Evolutionary conservation across 2,113 vertebrate species (phyloP).

Genomic region (Antechinus stuartii): DNA sequence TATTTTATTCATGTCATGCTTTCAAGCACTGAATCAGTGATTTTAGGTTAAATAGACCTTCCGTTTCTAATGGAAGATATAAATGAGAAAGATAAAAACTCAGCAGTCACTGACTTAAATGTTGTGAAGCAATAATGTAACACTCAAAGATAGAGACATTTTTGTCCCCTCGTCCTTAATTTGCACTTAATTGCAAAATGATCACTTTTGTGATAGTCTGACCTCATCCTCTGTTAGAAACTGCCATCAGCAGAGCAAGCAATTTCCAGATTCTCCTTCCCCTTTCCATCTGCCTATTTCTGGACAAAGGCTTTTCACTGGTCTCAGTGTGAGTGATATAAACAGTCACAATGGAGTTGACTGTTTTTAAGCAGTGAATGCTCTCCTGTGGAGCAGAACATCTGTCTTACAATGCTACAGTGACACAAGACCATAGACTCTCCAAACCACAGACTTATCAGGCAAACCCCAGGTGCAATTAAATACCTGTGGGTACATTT

Average conservation of each 20-base stretch:
- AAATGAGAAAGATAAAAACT: slow-evolving; percentile 46
- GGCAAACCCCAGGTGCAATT: background rate
- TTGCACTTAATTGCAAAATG: slow-evolving; percentile 36
- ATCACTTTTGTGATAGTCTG: slow-evolving; percentile 39
- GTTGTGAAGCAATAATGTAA: slow-evolving; percentile 35
- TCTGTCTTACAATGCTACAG: slow-evolving; percentile 35
- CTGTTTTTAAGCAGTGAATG: background rate
- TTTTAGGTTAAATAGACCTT: slow-evolving; percentile 22
- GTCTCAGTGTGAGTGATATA: background rate
- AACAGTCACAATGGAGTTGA: background rate
- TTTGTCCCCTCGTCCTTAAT: slow-evolving; percentile 38
- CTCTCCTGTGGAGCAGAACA: background rate
- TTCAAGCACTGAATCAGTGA: slow-evolving; percentile 44
- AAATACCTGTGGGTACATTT: background rate
- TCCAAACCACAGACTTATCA: background rate
- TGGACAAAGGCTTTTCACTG: background rate
- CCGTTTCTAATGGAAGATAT: slow-evolving; percentile 18
- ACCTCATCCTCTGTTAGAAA: slow-evolving; percentile 26
- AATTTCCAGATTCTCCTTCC: slow-evolving; percentile 6
- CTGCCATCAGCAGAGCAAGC: background rate
- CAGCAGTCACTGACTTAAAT: slow-evolving; percentile 17
- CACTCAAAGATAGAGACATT: slow-evolving; percentile 25
- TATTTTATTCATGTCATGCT: slow-evolving; percentile 38
- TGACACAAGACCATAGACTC: background rate
- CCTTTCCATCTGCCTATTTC: background rate